A percentile compares a stretch with the other conserved stretches of the same genome.
Conservation (phyloP, 37 sponge, comb jelly and placozoan species). For the Theonella swinhoei region DNA sequence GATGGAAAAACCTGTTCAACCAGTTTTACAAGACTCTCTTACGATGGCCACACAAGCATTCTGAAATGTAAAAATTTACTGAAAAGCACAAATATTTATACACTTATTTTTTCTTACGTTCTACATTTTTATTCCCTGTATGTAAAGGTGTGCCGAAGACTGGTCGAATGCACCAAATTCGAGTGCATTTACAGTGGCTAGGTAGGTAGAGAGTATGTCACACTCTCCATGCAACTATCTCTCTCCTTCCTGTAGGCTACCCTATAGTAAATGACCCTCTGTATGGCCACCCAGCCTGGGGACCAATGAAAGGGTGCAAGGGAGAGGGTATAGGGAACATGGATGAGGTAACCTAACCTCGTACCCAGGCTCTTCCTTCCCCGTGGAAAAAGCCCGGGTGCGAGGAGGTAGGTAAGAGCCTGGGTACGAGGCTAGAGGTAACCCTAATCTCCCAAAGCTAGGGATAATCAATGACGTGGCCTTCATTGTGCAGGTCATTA, state of each 20-base stretch:
- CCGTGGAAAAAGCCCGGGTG: too few relatives aligned
- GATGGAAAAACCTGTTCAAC: constrained; percentile 82
- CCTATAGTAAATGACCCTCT: constrained; percentile 94
- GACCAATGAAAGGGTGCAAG: constrained; percentile 19
- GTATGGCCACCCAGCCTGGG: constrained; percentile 89
- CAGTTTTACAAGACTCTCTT: constrained; percentile 71
- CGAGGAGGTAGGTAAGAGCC: too few relatives aligned
- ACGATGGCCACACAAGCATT: constrained; percentile 79
- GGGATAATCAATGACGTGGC: too few relatives aligned
- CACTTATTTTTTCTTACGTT: neutral
- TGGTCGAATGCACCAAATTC: constrained; percentile 93
- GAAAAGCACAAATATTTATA: neutral
- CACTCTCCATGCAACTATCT: neutral
- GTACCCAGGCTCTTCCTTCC: too few relatives aligned
- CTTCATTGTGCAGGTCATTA: constrained; percentile 42
- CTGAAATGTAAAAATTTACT: constrained; percentile 64
- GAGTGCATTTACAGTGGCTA: constrained; percentile 90
- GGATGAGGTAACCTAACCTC: constrained; percentile 39
- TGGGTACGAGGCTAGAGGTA: too few relatives aligned
- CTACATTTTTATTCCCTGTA: neutral
- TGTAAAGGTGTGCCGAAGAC: constrained; percentile 78
- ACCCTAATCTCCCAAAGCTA: too few relatives aligned
- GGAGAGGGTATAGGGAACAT: constrained; percentile 34
- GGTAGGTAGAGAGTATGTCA: constrained; percentile 34
- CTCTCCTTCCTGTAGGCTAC: constrained; percentile 50